These are phyloP conservation scores for Lagorchestes hirsutus DNA, from an alignment of 2,797 vertebrate genomes.

Conservation along the genomic window DNA sequence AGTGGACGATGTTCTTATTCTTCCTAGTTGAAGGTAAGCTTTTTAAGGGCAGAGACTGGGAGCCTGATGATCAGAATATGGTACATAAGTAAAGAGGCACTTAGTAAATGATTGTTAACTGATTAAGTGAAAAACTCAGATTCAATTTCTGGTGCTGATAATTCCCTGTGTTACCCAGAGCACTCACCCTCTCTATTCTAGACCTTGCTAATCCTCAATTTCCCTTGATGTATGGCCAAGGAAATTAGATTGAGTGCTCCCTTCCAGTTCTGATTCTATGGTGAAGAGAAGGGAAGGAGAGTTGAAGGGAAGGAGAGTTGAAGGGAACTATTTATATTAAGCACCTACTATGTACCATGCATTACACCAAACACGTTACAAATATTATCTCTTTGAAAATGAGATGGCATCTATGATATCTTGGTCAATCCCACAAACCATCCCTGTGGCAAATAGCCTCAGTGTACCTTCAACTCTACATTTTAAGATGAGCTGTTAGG, in stretches of 20 bases:
- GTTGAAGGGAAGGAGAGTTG: background rate
- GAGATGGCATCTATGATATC: background rate
- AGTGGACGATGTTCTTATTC: too few relatives aligned
- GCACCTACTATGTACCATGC: background rate
- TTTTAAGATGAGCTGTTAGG: background rate
- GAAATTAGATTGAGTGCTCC: background rate
- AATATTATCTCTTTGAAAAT: background rate
- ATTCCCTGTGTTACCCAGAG: background rate
- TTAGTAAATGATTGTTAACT: background rate
- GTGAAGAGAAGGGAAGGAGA: background rate
- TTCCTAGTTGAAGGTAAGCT: background rate
- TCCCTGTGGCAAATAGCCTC: background rate
- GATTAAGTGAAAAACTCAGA: background rate
- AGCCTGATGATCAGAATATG: background rate
- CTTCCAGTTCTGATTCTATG: background rate
- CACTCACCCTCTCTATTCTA: background rate
- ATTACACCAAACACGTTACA: background rate
- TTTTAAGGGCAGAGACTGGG: background rate
- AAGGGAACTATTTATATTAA: background rate
- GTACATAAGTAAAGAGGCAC: background rate
- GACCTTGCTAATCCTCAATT: background rate
- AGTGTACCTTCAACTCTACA: background rate
- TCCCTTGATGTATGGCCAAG: background rate
- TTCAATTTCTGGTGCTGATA: background rate
- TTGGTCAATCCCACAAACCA: background rate